Conservation (phyloP, 2,113 vertebrate genomes). For the Podarcis muralis region DNA sequence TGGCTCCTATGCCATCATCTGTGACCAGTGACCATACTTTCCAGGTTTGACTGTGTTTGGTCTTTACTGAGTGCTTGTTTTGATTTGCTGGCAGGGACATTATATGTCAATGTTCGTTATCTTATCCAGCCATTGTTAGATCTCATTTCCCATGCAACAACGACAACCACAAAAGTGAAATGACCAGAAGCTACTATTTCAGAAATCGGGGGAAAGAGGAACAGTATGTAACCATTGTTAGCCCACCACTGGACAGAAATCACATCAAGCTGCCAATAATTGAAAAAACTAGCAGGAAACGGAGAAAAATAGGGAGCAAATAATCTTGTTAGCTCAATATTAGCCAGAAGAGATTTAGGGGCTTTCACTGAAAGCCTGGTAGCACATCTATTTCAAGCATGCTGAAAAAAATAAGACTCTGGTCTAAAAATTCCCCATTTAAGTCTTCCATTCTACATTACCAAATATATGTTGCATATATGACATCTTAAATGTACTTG, state of each 20-base stretch:
- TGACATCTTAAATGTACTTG: too few species aligned
- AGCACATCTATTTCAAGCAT: not conserved
- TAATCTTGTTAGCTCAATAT: not conserved
- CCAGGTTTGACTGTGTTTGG: too few species aligned
- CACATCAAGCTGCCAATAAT: not conserved
- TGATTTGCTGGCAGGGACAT: too few species aligned
- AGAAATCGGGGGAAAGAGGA: not conserved
- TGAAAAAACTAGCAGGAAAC: not conserved
- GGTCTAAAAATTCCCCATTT: accelerated
- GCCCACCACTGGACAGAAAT: not conserved
- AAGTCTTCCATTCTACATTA: accelerated
- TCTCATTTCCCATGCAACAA: not conserved
- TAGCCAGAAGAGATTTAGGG: not conserved
- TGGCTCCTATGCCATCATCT: not conserved
- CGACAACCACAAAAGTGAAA: not conserved
- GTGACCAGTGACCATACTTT: not conserved
- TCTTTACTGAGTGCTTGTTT: too few species aligned
- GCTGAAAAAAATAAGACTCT: not conserved
- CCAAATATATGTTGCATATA: accelerated
- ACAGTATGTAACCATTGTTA: accelerated
- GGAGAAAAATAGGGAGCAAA: not conserved
- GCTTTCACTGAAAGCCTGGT: not conserved
- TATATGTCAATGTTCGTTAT: not conserved
- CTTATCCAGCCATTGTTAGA: not conserved
- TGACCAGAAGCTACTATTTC: not conserved